These are phyloP conservation scores for Adrianichthys oophorus DNA, from an alignment of 2,797 vertebrate species.

Conservation along the genomic window DNA sequence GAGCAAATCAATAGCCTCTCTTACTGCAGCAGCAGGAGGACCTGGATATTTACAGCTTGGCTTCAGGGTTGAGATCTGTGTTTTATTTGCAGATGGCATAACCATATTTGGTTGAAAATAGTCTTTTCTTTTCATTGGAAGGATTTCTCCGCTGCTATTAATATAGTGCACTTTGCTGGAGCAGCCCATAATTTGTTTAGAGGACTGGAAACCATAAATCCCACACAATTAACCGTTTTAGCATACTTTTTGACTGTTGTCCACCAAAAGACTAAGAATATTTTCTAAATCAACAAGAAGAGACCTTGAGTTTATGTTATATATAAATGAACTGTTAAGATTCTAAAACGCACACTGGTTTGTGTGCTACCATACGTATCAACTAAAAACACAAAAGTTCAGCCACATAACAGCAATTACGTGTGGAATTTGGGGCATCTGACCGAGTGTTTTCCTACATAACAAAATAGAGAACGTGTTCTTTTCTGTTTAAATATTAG, in stretches of 20 bases:
- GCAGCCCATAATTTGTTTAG: conserved; percentile 29
- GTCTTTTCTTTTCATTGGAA: conserved; percentile 45
- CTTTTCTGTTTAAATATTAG: conserved; percentile 79
- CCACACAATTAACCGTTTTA: conserved; percentile 33
- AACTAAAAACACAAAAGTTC: conserved; percentile 62
- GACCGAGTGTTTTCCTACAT: conserved; percentile 74
- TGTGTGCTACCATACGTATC: conserved; percentile 35
- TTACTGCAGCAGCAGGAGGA: conserved; percentile 29
- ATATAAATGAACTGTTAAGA: conserved; percentile 37
- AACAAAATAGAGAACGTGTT: conserved; percentile 78
- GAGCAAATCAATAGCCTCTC: conserved; percentile 42
- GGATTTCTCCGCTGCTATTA: conserved; percentile 53
- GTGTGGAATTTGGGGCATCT: conserved; percentile 85
- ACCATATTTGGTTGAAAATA: conserved; percentile 68
- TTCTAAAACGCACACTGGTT: conserved; percentile 38
- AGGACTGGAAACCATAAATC: conserved; percentile 39
- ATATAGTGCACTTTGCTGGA: conserved; percentile 31
- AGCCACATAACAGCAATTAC: conserved; percentile 81
- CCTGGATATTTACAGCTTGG: conserved; percentile 39
- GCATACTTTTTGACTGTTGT: conserved; percentile 34
- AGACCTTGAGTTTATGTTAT: conserved; percentile 39
- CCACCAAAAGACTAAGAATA: conserved; percentile 42
- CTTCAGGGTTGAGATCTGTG: conserved; percentile 43
- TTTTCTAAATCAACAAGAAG: conserved; percentile 44
- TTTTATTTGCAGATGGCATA: conserved; percentile 59